These are phyloP conservation scores for Melanostoma scalare DNA, from an alignment of 2,888 invertebrate genomes.

Conservation along the genomic window DNA sequence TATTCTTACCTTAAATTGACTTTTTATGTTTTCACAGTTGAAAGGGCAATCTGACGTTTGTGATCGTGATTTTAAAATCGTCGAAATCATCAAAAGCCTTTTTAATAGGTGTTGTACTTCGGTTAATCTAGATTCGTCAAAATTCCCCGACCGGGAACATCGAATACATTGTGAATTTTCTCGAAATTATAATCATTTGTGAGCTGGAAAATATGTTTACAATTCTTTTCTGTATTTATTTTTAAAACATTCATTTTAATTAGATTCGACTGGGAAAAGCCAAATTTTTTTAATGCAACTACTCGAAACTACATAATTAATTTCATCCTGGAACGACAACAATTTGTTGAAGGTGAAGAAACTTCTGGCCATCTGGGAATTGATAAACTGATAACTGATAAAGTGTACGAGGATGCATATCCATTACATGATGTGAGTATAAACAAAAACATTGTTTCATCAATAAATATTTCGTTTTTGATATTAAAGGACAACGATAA, in stretches of 20 bases:
- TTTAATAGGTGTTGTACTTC: constrained; percentile 83
- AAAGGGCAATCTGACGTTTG: constrained; percentile 81
- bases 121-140: constrained; percentile 84
- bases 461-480: not conserved
- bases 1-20: constrained; percentile 6
- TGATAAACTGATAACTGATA: constrained; percentile 85
- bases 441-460: constrained; percentile 75
- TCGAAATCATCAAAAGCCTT: constrained; percentile 82
- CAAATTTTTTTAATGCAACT: constrained; percentile 87
- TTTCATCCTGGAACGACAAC: constrained; percentile 89
- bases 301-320: constrained; percentile 87
- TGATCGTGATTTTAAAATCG: constrained; percentile 80
- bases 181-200: constrained; percentile 88
- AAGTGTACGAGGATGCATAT: constrained; percentile 87
- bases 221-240: not conserved
- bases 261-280: constrained; percentile 86
- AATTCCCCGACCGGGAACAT: constrained; percentile 86
- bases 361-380: constrained; percentile 84
- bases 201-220: constrained; percentile 79
- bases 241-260: not conserved
- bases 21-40: constrained; percentile 76
- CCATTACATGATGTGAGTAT: constrained; percentile 89
- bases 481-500: constrained; percentile 83
- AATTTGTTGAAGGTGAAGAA: constrained; percentile 83
- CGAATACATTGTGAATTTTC: constrained; percentile 87